A percentile compares a stretch with the other conserved stretches of the same genome.
These are phyloP conservation scores for Diploptera punctata DNA, from an alignment of 2,888 invertebrate genomes.

Conservation along the genomic window DNA sequence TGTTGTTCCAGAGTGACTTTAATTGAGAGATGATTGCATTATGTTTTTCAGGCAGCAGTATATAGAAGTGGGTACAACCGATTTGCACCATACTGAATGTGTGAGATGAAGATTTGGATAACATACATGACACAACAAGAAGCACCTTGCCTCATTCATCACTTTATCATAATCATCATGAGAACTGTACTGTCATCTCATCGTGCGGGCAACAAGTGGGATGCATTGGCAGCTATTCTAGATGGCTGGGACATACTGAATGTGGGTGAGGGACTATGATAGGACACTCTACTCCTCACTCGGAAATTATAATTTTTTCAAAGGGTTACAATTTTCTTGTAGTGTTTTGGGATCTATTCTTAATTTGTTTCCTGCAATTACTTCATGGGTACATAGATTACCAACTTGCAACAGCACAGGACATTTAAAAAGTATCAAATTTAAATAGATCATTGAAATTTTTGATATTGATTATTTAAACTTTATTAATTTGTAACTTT, in stretches of 20 bases:
- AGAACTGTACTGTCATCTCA: background rate
- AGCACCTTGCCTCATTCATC: conserved; percentile 42
- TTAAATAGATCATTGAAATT: background rate
- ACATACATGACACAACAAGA: conserved; percentile 38
- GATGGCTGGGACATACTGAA: conserved; percentile 7
- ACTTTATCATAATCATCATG: conserved; percentile 20
- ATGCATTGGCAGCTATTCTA: conserved; percentile 19
- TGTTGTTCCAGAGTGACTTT: no score
- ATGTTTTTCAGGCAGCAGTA: conserved; percentile 92
- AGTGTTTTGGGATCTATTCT: conserved; percentile 12
- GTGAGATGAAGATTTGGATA: conserved; percentile 2
- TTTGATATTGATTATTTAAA: background rate
- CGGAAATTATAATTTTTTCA: conserved; percentile 6
- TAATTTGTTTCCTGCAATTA: background rate
- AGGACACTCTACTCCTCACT: background rate
- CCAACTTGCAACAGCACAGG: conserved; percentile 11
- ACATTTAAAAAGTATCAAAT: background rate
- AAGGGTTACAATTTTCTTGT: conserved; percentile 11
- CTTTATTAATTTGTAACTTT: background rate
- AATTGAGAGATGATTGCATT: no score
- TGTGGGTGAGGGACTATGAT: background rate
- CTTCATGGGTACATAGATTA: background rate
- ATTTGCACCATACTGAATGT: conserved; percentile 86
- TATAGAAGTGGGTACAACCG: conserved; percentile 95
- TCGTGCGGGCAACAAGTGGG: conserved; percentile 1